phyloP scores from a whole-genome alignment of 2,797 vertebrate genomes.

The Acrocephalus scirpaceus region DNA sequence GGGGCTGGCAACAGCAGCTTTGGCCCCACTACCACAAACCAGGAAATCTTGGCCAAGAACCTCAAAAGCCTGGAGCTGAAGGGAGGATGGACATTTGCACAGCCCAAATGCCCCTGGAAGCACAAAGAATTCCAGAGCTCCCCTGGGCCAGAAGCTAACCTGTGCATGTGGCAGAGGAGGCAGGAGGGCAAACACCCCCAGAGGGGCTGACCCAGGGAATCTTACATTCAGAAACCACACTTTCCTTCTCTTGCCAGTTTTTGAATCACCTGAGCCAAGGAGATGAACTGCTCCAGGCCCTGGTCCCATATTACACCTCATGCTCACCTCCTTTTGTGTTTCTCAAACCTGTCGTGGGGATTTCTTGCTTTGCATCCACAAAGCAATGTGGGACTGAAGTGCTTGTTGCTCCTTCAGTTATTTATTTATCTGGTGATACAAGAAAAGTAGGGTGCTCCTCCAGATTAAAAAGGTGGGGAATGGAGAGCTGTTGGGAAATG shows the following conservation, averaged over 20 bases:
- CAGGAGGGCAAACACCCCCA: neutral
- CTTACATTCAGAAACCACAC: neutral
- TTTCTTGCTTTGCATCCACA: neutral
- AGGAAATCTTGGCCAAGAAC: neutral
- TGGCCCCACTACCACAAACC: neutral
- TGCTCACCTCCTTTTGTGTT: neutral
- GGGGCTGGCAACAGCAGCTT: neutral
- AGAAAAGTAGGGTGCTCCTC: neutral
- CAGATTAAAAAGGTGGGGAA: neutral
- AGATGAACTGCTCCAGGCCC: neutral
- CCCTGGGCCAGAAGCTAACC: neutral
- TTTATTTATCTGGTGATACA: neutral
- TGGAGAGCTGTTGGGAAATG: neutral
- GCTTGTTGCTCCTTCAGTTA: neutral
- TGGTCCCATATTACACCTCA: neutral
- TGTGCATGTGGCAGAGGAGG: neutral
- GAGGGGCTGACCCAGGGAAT: neutral
- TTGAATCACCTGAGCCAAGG: neutral
- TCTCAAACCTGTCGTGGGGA: neutral
- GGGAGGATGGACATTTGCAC: neutral
- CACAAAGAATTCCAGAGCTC: neutral
- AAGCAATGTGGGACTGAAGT: neutral
- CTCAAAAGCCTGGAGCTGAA: neutral
- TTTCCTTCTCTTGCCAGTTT: neutral
- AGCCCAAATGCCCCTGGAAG: neutral